Base-by-base conservation (phyloP, 2,888 invertebrate genomes). In the Melanotus villosus region DNA sequence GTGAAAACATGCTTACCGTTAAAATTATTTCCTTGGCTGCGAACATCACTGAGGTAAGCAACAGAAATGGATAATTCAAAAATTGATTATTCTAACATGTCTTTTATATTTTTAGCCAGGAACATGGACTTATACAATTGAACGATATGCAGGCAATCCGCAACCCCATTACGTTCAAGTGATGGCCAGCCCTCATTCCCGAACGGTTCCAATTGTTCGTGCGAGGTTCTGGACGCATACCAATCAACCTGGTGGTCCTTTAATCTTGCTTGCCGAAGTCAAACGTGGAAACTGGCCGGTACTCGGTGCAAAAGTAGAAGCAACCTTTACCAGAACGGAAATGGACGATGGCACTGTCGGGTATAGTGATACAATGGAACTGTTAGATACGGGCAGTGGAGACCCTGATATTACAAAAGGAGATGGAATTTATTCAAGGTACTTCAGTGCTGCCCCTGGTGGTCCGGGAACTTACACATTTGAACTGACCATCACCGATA, bases 361-460 rank as follows among this genome's bases (percentile, higher is more conserved):
- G 1, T 82, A 84, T 47, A 80, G 80, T 18, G 80, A 81, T 71
- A 85, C 80, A 58, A 83, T 88, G 54, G 86, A 87, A 69, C 81
- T 90, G 1, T 79, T 88, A 54, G 90, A 90, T 80, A 88, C 87
- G 45, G 90, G 90, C 7, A 86, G 87, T 74, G 90, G 89, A 70
- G 90, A 90, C 82, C 90, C 90, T 0, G 91, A 91, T 80, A 85
- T 90, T 21, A 88, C 87, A 18, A 87, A 86, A 79, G 88, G 88
- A 0, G 91, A 91, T 80, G 91, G 91, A 0, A 85, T 91, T 9
- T 91, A 91, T 78, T 88, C 90, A 0, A 85, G 89, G 45, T 90
- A 89, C 78, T 88, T 89, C 73, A 86, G 84, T 70, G 86, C 88
- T n/a, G 83, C 83, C 3, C 81, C 82, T 18, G 83, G 84, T 50